Conservation (phyloP, 2,888 invertebrate species). For the Herminia tarsipennalis region DNA sequence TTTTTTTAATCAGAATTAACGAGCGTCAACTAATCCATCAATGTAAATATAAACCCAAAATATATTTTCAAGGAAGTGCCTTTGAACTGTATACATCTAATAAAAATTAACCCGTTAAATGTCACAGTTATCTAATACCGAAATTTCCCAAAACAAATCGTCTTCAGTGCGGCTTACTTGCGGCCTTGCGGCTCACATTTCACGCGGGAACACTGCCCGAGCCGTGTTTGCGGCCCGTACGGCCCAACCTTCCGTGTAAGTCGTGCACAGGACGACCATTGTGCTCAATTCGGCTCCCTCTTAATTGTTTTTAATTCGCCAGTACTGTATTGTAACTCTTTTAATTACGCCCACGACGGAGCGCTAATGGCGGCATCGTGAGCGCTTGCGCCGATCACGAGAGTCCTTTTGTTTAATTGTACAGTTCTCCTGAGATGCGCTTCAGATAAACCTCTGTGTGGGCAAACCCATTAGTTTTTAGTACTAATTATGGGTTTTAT, state of each 20-base stretch:
- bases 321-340: slow-evolving; percentile 78
- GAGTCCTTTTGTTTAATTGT: slow-evolving; percentile 69
- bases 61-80: not conserved
- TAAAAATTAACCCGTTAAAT: slow-evolving; percentile 19
- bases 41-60: too few species aligned
- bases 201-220: slow-evolving; percentile 40
- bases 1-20: too few species aligned
- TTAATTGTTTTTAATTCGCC: slow-evolving; percentile 84
- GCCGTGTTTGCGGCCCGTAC: slow-evolving; percentile 34
- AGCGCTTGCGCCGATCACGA: slow-evolving; percentile 66
- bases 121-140: slow-evolving; percentile 36
- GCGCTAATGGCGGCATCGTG: slow-evolving; percentile 76
- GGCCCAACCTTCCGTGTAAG: slow-evolving; percentile 43
- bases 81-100: not conserved
- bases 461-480: slow-evolving; percentile 45
- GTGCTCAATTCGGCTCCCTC: slow-evolving; percentile 77
- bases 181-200: slow-evolving; percentile 43
- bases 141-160: slow-evolving; percentile 42
- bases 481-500: slow-evolving; percentile 43
- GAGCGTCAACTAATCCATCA: too few species aligned
- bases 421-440: slow-evolving; percentile 59
- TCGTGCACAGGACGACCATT: slow-evolving; percentile 75
- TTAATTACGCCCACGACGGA: slow-evolving; percentile 80
- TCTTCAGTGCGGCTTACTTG: slow-evolving; percentile 39
- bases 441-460: slow-evolving; percentile 50